phyloP scores from a whole-genome alignment of 2,888 invertebrate species.

The Cloeon dipterum region DNA sequence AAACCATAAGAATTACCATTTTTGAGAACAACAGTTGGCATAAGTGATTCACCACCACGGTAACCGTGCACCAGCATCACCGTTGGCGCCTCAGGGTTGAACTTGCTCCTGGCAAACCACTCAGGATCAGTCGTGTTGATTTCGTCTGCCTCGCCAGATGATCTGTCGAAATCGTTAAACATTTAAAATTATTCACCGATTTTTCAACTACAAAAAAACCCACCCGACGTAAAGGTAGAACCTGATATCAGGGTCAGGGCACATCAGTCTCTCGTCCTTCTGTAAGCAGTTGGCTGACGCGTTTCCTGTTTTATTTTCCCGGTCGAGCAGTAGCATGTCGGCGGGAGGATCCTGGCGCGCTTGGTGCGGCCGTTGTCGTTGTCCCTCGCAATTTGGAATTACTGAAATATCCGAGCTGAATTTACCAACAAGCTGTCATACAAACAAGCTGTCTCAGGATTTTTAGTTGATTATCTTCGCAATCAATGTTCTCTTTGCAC shows the following conservation, averaged over 20 bases:
- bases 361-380: too few relatives aligned
- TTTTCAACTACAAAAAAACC: too few relatives aligned
- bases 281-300: not conserved
- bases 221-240: conserved; percentile 16
- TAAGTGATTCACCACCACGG: conserved; percentile 47
- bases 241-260: conserved; percentile 14
- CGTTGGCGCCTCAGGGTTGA: conserved; percentile 2
- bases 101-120: not conserved
- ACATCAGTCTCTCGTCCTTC: conserved; percentile 7
- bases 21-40: conserved; percentile 46
- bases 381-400: too few relatives aligned
- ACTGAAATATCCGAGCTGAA: too few relatives aligned
- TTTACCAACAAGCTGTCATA: too few relatives aligned
- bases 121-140: not conserved
- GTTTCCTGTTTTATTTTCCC: not conserved
- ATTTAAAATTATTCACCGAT: not conserved
- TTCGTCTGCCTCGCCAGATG: not conserved
- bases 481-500: too few relatives aligned
- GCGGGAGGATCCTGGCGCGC: not conserved
- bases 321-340: not conserved
- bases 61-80: conserved; percentile 52
- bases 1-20: too few relatives aligned
- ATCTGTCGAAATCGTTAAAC: not conserved
- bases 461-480: too few relatives aligned
- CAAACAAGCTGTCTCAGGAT: too few relatives aligned